Evolutionary conservation across 2,888 invertebrate species (phyloP).

Genomic region (Stomorhina lunata): DNA sequence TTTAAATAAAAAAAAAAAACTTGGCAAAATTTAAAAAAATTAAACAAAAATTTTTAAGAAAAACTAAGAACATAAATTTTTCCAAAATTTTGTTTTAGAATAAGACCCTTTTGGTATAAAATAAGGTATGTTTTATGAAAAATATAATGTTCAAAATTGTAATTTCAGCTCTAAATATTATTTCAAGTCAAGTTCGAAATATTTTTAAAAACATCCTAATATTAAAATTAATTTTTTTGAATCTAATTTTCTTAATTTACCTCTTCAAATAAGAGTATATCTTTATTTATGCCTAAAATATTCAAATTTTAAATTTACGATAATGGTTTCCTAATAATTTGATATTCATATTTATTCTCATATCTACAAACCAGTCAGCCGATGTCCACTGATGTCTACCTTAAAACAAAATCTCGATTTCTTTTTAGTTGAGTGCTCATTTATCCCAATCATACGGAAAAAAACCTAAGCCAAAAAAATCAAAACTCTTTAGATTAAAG

Average conservation of each 20-base stretch:
- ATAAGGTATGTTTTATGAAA: too few relatives aligned
- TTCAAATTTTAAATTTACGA: background rate
- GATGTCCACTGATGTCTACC: background rate
- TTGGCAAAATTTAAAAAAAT: background rate
- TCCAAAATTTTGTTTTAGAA: too few relatives aligned
- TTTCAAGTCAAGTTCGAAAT: background rate
- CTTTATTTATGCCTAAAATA: background rate
- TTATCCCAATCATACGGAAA: constrained; percentile 29
- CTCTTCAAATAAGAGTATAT: background rate
- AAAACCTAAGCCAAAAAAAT: background rate
- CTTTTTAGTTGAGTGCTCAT: constrained; percentile 3
- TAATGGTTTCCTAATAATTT: background rate
- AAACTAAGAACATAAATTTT: too few relatives aligned
- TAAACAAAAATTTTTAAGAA: background rate
- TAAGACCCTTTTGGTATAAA: too few relatives aligned
- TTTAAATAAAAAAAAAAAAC: background rate
- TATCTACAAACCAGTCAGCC: background rate
- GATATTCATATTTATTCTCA: background rate
- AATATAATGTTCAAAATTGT: too few relatives aligned
- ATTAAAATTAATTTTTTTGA: background rate
- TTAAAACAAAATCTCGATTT: constrained; percentile 36
- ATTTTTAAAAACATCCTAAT: background rate
- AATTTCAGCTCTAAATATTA: too few relatives aligned
- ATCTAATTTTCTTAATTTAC: background rate
- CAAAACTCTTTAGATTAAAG: constrained; percentile 16